Base-by-base conservation (phyloP, 2,113 vertebrate genomes). In the Thalassoma bifasciatum region DNA sequence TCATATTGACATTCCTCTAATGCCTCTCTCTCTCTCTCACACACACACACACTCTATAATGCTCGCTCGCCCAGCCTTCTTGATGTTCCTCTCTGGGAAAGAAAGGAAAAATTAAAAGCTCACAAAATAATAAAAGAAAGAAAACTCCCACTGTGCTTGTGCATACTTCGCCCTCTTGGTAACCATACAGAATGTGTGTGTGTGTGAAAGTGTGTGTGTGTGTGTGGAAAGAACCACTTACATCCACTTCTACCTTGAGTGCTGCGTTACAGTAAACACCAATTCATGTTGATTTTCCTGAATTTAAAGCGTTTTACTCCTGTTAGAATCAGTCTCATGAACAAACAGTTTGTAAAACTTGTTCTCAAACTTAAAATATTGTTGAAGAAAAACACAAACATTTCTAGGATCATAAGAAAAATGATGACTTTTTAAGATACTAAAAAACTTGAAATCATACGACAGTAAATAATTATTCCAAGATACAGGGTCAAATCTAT, bases 1-100 rank as follows among this genome's bases (percentile, higher is more conserved):
- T 88, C 85, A 85, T 84, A 90, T 82, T 87, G 83, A 77, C 87
- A 91, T 91, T 92, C 90, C 87, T 89, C 79, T 85, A 82, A 88
- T 88, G 79, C 83, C 89, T 72, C 82, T 23, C 67, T 40, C 60
- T 0, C 50, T 10, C 58, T 14, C 66, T 1, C 79, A 11, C 60
- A 13, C 61, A 26, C 57, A 2, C 79, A 11, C 61, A 12, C 61
- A 22, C 57, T 21, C 69, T 16, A 8, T 47, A 47, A 47, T 47
- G 6, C 81, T 34, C 69, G 11, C 76, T 23, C 49, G 0, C 57
- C 3, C 81, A 8, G 49, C 47, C 57, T 30, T 49, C 73, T 71
- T 21, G n/a, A 62, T 46, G 59, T 77, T 51, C 51, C 54, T 73
- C 74, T 66, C 81, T 72, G 81, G 72, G 78, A 86, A 83, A 85